Conservation (phyloP, 2,888 invertebrate genomes). For the Celastrina argiolus region DNA sequence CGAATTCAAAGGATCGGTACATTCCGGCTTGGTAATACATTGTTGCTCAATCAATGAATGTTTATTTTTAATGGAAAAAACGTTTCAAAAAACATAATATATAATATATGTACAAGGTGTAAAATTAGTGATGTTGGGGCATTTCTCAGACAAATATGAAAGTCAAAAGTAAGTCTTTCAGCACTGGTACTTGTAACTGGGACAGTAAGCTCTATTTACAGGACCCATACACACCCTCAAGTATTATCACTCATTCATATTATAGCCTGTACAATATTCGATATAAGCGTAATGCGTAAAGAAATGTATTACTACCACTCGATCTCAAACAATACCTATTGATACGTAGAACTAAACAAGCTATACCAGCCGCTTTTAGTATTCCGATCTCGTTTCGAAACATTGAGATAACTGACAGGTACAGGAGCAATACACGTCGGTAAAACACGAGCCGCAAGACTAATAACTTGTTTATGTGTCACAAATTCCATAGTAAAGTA, state of each 20-base stretch:
- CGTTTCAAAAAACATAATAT: background rate
- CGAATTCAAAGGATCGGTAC: background rate
- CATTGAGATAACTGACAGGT: conserved; percentile 1
- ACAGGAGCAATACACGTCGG: background rate
- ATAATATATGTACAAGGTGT: background rate
- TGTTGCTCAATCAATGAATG: background rate
- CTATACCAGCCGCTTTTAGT: background rate
- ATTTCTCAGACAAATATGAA: too few species aligned
- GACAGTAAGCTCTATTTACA: too few species aligned
- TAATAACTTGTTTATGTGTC: background rate
- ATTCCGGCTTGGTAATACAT: background rate
- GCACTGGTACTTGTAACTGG: too few species aligned
- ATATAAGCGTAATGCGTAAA: background rate
- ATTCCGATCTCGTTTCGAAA: background rate
- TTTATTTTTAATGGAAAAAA: background rate
- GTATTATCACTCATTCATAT: too few species aligned
- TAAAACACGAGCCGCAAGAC: background rate
- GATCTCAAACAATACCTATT: background rate
- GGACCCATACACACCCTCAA: too few species aligned
- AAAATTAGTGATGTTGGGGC: too few species aligned
- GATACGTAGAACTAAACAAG: background rate
- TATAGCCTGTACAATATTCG: too few species aligned
- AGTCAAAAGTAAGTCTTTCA: too few species aligned
- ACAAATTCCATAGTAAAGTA: background rate
- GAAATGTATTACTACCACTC: too few species aligned